Evolutionary conservation across 92 coral and sea anemone species (phyloP).

Genomic region (Ricordea florida): DNA sequence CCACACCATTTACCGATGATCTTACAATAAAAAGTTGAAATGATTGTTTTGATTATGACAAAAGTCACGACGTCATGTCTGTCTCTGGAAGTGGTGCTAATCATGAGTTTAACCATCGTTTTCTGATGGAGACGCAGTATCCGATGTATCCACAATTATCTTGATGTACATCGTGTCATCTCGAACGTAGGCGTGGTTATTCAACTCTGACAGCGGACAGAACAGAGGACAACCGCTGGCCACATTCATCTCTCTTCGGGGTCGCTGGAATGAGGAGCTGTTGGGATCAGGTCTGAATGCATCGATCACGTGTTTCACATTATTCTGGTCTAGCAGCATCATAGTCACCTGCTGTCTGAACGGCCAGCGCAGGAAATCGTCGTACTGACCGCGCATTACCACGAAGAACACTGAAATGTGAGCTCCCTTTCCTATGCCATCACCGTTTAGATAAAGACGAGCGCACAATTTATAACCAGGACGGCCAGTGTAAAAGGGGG

Average conservation of each 20-base stretch:
- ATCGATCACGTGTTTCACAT: conserved; percentile 29
- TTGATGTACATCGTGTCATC: not conserved
- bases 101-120: no score
- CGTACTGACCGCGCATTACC: no score
- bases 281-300: conserved; percentile 43
- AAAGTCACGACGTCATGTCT: no score
- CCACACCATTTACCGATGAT: no score
- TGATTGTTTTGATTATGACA: no score
- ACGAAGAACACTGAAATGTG: no score
- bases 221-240: not conserved
- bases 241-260: conserved; percentile 5
- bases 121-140: not conserved
- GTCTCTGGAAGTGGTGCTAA: no score
- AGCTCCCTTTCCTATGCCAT: conserved; percentile 10
- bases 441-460: not conserved
- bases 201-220: not conserved
- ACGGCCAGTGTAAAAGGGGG: not conserved
- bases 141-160: not conserved
- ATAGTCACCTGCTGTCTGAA: no score
- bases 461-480: not conserved
- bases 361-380: no score
- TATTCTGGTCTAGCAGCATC: conserved; percentile 38
- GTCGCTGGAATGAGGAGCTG: conserved; percentile 36
- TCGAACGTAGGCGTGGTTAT: not conserved
- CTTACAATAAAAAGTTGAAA: no score